Conservation (phyloP, 2,797 vertebrate genomes). For the Psittacula echo region DNA sequence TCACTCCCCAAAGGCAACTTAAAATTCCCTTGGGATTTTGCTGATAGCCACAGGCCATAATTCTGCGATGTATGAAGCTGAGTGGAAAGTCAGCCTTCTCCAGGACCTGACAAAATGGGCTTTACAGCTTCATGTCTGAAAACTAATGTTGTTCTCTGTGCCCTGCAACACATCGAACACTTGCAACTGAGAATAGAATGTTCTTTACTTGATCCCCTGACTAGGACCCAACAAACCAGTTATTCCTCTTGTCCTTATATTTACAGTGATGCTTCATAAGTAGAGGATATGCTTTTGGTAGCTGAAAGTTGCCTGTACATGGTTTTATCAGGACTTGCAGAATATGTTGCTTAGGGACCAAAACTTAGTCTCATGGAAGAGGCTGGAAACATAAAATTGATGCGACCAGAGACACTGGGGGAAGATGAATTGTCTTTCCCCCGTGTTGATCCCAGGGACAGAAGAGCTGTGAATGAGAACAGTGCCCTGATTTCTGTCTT, state of each 20-base stretch:
- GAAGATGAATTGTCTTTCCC: not conserved
- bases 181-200: not conserved
- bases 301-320: not conserved
- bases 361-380: not conserved
- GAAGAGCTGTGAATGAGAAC: not conserved
- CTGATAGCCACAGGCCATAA: not conserved
- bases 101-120: not conserved
- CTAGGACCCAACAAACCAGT: not conserved
- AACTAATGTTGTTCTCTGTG: not conserved
- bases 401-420: not conserved
- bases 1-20: not conserved
- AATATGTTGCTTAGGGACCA: not conserved
- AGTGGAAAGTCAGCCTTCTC: not conserved
- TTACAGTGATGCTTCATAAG: not conserved
- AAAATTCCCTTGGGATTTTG: not conserved
- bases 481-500: not conserved
- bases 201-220: not conserved
- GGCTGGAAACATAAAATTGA: not conserved
- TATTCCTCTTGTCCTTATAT: not conserved
- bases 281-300: not conserved
- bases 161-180: not conserved
- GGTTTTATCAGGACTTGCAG: not conserved
- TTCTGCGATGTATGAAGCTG: not conserved
- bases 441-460: not conserved
- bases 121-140: not conserved